These are phyloP conservation scores for Aquatica leii DNA, from an alignment of 2,888 invertebrate species.

Conservation along the genomic window DNA sequence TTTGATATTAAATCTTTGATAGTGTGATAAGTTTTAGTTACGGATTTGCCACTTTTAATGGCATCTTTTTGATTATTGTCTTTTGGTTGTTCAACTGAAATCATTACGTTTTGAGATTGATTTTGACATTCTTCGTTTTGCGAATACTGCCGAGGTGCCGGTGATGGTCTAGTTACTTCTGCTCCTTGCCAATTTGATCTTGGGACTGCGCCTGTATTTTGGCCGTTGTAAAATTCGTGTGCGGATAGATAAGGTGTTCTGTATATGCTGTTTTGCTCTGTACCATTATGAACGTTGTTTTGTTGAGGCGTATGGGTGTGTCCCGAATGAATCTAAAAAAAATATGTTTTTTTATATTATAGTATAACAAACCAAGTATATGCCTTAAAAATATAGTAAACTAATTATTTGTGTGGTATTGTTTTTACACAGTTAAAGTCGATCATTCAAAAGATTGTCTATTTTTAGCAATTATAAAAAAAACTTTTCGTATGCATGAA, in stretches of 20 bases:
- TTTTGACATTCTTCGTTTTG: slow-evolving; percentile 49
- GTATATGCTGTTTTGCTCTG: slow-evolving; percentile 62
- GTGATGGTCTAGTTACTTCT: slow-evolving; percentile 29
- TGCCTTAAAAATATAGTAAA: neutral
- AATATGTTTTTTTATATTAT: slow-evolving; percentile 18
- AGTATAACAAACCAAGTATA: neutral
- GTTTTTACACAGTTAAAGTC: too few species aligned
- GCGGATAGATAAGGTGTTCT: slow-evolving; percentile 66
- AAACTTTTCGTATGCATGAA: too few species aligned
- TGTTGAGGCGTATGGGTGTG: slow-evolving; percentile 63
- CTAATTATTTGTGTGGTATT: too few species aligned
- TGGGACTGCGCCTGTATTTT: slow-evolving; percentile 57
- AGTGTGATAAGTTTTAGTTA: slow-evolving; percentile 82
- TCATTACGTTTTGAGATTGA: slow-evolving; percentile 62
- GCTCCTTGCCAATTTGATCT: slow-evolving; percentile 57
- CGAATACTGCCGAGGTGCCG: slow-evolving; percentile 54
- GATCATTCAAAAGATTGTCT: too few species aligned
- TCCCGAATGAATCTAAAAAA: slow-evolving; percentile 52
- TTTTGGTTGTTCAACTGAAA: slow-evolving; percentile 69
- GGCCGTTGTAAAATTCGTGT: slow-evolving; percentile 60
- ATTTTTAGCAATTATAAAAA: too few species aligned
- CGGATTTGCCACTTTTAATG: slow-evolving; percentile 70
- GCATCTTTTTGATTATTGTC: slow-evolving; percentile 65
- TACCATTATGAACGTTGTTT: slow-evolving; percentile 60
- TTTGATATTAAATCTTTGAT: slow-evolving; percentile 85